phyloP scores from a whole-genome alignment of 2,888 invertebrate genomes.

The Meliscaeva auricollis region DNA sequence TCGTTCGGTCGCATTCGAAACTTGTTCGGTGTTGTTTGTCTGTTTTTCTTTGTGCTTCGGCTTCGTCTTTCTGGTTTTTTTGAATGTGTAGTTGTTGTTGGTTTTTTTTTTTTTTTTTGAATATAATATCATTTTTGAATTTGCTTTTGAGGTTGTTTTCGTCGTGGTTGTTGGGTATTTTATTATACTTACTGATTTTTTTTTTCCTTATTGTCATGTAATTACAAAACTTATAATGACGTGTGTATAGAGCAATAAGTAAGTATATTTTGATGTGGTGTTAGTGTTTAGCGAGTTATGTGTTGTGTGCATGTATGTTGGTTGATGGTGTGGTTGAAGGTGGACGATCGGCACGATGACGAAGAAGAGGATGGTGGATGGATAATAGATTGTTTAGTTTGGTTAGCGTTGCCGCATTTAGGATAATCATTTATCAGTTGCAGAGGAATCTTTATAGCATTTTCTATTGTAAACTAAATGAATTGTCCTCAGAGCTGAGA shows the following conservation, averaged over 20 bases:
- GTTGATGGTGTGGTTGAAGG: constrained; percentile 32
- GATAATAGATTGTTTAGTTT: background rate
- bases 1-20: constrained; percentile 65
- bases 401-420: constrained; percentile 10
- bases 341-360: constrained; percentile 41
- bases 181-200: constrained; percentile 27
- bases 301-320: background rate
- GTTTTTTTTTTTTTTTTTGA: constrained; percentile 49
- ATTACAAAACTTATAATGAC: constrained; percentile 67
- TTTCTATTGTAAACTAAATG: no score
- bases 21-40: constrained; percentile 70
- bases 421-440: background rate
- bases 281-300: background rate
- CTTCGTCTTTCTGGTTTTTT: constrained; percentile 55
- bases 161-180: constrained; percentile 43
- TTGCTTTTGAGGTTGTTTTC: constrained; percentile 51
- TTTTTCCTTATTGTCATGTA: constrained; percentile 63
- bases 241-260: constrained; percentile 54
- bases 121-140: constrained; percentile 5
- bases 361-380: constrained; percentile 21
- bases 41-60: constrained; percentile 58
- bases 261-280: background rate
- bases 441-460: no score
- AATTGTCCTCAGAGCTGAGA: no score
- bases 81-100: constrained; percentile 35